These are phyloP conservation scores for Jaculus jaculus DNA, from an alignment of 2,113 vertebrate genomes.

Conservation along the genomic window DNA sequence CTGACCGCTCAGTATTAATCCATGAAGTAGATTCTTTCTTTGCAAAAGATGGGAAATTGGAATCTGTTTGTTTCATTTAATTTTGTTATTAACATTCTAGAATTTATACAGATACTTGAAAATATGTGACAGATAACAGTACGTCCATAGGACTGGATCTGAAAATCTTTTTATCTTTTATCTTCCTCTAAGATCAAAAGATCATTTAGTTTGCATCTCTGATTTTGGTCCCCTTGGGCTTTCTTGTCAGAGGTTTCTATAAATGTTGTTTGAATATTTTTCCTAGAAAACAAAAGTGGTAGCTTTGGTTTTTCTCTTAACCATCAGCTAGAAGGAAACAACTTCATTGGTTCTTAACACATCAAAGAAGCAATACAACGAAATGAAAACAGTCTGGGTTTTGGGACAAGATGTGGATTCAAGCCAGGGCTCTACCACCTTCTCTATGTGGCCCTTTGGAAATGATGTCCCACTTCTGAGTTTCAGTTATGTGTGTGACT, in stretches of 20 bases:
- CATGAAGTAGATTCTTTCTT: neutral
- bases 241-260: neutral
- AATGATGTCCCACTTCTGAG: neutral
- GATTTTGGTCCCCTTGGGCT: neutral
- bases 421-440: neutral
- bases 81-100: slow-evolving; percentile 8
- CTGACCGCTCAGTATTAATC: neutral
- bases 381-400: neutral
- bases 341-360: neutral
- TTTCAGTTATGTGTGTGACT: neutral
- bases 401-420: neutral
- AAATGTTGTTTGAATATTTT: slow-evolving; percentile 8
- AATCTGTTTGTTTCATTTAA: slow-evolving; percentile 24
- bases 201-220: neutral
- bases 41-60: neutral
- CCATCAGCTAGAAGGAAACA: neutral
- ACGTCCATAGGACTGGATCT: neutral
- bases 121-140: neutral
- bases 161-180: too few relatives aligned
- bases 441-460: neutral
- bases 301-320: neutral
- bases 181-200: slow-evolving; percentile 25
- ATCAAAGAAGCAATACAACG: neutral
- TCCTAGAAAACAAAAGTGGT: neutral
- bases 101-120: slow-evolving; percentile 3